Evolutionary conservation across 2,113 vertebrate species (phyloP).

Genomic region (Syngnathoides biaculeatus): DNA sequence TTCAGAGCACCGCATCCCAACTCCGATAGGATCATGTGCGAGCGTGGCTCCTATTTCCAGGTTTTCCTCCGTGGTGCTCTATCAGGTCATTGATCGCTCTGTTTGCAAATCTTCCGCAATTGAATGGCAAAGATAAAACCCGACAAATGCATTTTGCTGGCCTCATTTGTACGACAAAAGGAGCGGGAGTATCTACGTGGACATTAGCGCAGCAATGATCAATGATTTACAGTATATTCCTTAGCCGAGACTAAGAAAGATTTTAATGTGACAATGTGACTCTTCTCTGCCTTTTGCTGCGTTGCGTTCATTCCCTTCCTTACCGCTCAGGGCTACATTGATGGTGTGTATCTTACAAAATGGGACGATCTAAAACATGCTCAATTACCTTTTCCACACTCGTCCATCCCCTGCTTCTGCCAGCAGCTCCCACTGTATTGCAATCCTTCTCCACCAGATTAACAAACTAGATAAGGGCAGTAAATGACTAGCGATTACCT

Average conservation of each 20-base stretch:
- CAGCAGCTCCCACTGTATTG: not conserved
- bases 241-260: not conserved
- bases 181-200: slow-evolving; percentile 2
- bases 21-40: slow-evolving; percentile 41
- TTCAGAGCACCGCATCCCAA: slow-evolving; percentile 29
- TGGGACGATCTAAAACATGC: not conserved
- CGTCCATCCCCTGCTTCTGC: not conserved
- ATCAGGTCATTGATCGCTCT: slow-evolving; percentile 16
- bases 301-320: slow-evolving; percentile 5
- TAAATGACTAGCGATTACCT: not conserved
- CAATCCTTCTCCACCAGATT: not conserved
- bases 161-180: slow-evolving; percentile 10
- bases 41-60: slow-evolving; percentile 38
- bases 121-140: slow-evolving; percentile 37
- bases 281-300: slow-evolving; percentile 8
- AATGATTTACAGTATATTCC: slow-evolving; percentile 3
- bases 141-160: slow-evolving; percentile 33
- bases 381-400: not conserved
- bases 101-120: slow-evolving; percentile 13
- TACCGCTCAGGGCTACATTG: slow-evolving; percentile 17
- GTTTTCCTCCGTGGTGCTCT: slow-evolving; percentile 41
- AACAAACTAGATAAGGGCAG: not conserved
- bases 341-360: slow-evolving; percentile 22
- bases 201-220: slow-evolving; percentile 19
- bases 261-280: not conserved